A percentile compares a stretch with the other conserved stretches of the same genome.
phyloP scores from a whole-genome alignment of 23 tunicate species.

The Styela plicata region DNA sequence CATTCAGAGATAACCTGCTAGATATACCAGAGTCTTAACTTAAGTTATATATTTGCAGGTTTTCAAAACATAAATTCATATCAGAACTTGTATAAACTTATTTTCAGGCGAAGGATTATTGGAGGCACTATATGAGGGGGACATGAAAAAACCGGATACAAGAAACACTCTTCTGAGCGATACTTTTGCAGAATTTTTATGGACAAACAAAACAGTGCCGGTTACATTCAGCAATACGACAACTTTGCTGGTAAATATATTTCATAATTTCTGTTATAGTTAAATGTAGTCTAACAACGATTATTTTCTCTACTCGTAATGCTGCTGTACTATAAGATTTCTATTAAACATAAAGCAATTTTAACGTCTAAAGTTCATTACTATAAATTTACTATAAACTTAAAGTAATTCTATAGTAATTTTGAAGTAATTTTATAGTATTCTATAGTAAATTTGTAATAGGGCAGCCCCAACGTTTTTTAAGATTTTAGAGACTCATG shows the following conservation, averaged over 20 bases:
- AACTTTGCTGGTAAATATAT: conserved; percentile 34
- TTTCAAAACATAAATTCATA: too few relatives aligned
- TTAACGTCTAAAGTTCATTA: not conserved
- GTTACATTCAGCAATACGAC: conserved; percentile 17
- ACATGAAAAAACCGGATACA: conserved; percentile 26
- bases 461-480: too few relatives aligned
- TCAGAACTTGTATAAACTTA: not conserved
- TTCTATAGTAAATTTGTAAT: too few relatives aligned
- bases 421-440: not conserved
- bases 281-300: too few relatives aligned
- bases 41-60: too few relatives aligned
- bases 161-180: conserved; percentile 44
- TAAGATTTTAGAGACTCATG: too few relatives aligned
- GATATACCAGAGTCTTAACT: too few relatives aligned
- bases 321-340: not conserved
- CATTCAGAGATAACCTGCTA: not conserved
- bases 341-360: not conserved
- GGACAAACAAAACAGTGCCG: conserved; percentile 65
- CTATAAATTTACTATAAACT: not conserved
- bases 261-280: not conserved
- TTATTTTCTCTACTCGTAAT: too few relatives aligned
- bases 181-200: not conserved
- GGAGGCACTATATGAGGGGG: conserved; percentile 42
- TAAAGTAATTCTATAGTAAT: not conserved
- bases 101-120: not conserved